These are phyloP conservation scores for Bufo gargarizans DNA, from an alignment of 2,113 vertebrate genomes.

Conservation along the genomic window DNA sequence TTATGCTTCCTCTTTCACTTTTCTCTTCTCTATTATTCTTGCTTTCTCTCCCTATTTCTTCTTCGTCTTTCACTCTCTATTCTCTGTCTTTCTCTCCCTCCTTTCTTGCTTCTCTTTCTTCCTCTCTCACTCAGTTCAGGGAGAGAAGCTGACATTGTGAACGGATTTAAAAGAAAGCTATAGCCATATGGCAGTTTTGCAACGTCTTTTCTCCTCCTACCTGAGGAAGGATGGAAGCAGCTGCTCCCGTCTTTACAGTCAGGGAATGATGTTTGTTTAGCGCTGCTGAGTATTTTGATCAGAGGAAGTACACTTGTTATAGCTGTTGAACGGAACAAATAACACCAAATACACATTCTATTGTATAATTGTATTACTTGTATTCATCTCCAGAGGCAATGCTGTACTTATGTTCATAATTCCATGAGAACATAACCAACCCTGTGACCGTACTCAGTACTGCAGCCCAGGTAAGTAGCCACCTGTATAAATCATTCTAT, in stretches of 20 bases:
- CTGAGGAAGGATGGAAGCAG: background rate
- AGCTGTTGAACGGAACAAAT: background rate
- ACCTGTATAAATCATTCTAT: background rate
- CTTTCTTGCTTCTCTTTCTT: background rate
- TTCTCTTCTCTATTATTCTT: too few relatives aligned
- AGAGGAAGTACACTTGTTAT: background rate
- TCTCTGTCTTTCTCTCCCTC: background rate
- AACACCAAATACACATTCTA: background rate
- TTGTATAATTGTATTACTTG: background rate
- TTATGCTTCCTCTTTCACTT: too few relatives aligned
- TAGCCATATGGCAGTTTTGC: background rate
- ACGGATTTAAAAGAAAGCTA: background rate
- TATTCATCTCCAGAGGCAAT: background rate
- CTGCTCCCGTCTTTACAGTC: background rate
- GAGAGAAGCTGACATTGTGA: background rate
- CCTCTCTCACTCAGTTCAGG: background rate
- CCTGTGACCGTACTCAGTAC: background rate
- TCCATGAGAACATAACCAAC: background rate
- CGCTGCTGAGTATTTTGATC: background rate
- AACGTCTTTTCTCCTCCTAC: background rate
- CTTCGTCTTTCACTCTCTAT: background rate
- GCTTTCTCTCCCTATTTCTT: background rate
- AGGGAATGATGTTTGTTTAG: background rate
- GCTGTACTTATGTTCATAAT: background rate
- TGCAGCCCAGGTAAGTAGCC: background rate